Evolutionary conservation across 2,888 invertebrate species (phyloP).

Genomic region (Stenotaenia linearis): DNA sequence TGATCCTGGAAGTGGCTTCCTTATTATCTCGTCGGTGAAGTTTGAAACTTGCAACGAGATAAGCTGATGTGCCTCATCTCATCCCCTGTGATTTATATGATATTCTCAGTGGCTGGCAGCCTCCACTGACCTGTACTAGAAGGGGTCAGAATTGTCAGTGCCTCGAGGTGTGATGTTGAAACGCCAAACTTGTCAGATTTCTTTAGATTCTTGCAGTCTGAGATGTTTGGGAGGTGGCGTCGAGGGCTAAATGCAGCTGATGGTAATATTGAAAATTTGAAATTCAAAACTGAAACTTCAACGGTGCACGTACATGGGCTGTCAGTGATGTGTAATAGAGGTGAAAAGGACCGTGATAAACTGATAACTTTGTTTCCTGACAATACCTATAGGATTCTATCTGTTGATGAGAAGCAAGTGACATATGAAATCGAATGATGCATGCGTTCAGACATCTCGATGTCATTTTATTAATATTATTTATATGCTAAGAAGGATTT

Average conservation of each 20-base stretch:
- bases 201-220: slow-evolving; percentile 3
- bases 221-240: background rate
- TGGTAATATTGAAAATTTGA: slow-evolving; percentile 26
- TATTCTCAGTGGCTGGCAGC: slow-evolving; percentile 21
- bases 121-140: slow-evolving; percentile 26
- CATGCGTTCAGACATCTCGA: background rate
- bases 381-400: slow-evolving; percentile 15
- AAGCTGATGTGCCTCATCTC: slow-evolving; percentile 24
- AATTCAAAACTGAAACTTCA: slow-evolving; percentile 12
- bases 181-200: slow-evolving; percentile 26
- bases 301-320: background rate
- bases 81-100: slow-evolving; percentile 24
- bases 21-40: slow-evolving; percentile 15
- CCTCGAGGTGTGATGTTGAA: slow-evolving; percentile 26
- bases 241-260: background rate
- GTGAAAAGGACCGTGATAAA: slow-evolving; percentile 5
- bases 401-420: background rate
- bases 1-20: slow-evolving; percentile 17
- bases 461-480: background rate
- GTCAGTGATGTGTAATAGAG: slow-evolving; percentile 10
- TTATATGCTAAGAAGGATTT: background rate
- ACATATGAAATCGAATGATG: slow-evolving; percentile 1
- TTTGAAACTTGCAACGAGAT: slow-evolving; percentile 26
- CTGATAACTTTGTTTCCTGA: slow-evolving; percentile 18
- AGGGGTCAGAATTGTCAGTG: slow-evolving; percentile 24